Percentiles rank a stretch among this genome's conserved stretches.
Evolutionary conservation across 2,888 invertebrate genomes (phyloP).

Genomic region (Apoda limacodes): DNA sequence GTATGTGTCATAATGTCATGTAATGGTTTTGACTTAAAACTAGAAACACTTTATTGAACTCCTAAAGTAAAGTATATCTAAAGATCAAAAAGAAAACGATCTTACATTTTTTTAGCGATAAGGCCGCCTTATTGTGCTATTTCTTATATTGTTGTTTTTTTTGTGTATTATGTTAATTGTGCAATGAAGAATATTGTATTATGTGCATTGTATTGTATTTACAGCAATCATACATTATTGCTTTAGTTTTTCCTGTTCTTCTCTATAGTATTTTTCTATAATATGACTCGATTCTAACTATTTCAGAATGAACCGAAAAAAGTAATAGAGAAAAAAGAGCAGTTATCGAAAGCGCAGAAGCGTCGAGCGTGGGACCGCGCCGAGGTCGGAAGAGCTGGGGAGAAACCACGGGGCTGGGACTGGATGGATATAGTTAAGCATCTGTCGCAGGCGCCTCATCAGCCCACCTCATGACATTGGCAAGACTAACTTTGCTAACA

Average conservation of each 20-base stretch:
- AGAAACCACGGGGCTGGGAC: slow-evolving; percentile 90
- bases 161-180: too few species aligned
- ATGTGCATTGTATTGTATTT: too few species aligned
- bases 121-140: too few species aligned
- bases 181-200: too few species aligned
- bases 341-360: slow-evolving; percentile 92
- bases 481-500: background rate
- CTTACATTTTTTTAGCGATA: background rate
- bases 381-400: slow-evolving; percentile 80
- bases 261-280: too few species aligned
- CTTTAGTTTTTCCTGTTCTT: too few species aligned
- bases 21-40: too few species aligned
- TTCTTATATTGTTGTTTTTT: too few species aligned
- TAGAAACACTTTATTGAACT: too few species aligned
- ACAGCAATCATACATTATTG: too few species aligned
- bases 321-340: slow-evolving; percentile 80
- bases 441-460: slow-evolving; percentile 77
- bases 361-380: slow-evolving; percentile 87
- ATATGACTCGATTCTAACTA: background rate
- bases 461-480: slow-evolving; percentile 39
- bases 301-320: slow-evolving; percentile 51
- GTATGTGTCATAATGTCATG: too few species aligned
- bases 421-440: slow-evolving; percentile 98
- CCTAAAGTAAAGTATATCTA: too few species aligned
- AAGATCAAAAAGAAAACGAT: background rate